Base-by-base conservation (phyloP, 37 sponge, comb jelly and placozoan species). In the Oopsacas minuta region DNA sequence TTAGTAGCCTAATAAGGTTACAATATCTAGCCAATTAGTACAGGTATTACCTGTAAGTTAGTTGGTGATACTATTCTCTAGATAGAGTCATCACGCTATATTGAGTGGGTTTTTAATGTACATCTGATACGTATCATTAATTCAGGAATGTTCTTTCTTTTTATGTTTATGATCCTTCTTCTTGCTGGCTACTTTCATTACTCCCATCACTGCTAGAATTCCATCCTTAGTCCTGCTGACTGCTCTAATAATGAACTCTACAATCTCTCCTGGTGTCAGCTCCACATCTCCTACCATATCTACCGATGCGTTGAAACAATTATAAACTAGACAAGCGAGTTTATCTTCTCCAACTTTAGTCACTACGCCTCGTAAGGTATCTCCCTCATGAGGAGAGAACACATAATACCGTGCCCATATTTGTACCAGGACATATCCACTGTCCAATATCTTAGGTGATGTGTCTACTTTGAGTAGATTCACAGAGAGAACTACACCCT, bases 261-360 rank as follows among this genome's bases (percentile, higher is more conserved):
- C 75, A 25, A 7, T 34, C 30, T 61, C 75, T 12, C 75, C 75
- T 34, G 28, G 32, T 32, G 5, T 34, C 22, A 3, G 22, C 1
- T 3, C 75, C 20, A 3, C 28, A 25, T 10, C 75, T n/a, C 75
- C 75, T 61, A 25, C 22, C 32, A 61, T 25, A 25, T 61, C 75
- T 10, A 61, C 75, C 3, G 75, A 61, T n/a, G 75, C 75, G 75
- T 61, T 61, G 75, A 61, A 61, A n/a, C 75, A 61, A 3, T n/a
- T n/a, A 34, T 61, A 61, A 25, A 61, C 75, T n/a, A 61, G 75
- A 61, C 75, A 61, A 3, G 75, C 75, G 17, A 61, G 32, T 3
- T n/a, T 3, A 3, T 34, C 75, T 34, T 61, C 75, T 34, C 75
- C 20, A 7, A 61, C 75, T 34, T 61, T 61, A 10, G 75, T 61